Base-by-base conservation (phyloP, 2,113 vertebrate species). In the Petroica traversi region DNA sequence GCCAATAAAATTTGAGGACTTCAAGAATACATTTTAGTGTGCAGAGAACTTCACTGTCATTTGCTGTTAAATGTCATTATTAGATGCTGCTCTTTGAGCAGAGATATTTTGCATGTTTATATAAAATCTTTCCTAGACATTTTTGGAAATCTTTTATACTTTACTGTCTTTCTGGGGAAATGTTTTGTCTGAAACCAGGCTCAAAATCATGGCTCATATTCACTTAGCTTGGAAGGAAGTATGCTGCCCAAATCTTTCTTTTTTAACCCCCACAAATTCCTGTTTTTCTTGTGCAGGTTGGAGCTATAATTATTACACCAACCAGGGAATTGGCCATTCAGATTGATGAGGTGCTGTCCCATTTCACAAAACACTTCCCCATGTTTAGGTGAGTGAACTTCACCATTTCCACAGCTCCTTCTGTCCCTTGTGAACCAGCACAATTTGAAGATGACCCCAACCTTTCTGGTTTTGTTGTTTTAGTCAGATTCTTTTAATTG, bases 401-500 rank as follows among this genome's bases (percentile, higher is more conserved):
- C 3, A 33, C 41, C 16, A 22, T 76, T 43, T 14, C 43, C n/a
- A 4, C 10, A 1, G 19, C 11, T 85, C 49, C 46, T 23, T 5
- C 5, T 38, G n/a, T 28, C 54, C 19, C 29, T 72, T 0, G 0
- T 33, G 28, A 71, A 11, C 12, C 52, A 29, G 14, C 23, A 33
- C 8, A 57, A n/a, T 22, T 13, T 19, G 49, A 45, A 45, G 22
- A 14, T 61, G 18, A 57, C n/a, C 25, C 49, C 16, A 67, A 73
- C 28, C 34, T 83, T 73, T 17, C 20, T 90, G 11, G 11, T 1
- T 76, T 36, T 83, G 4, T 75, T 80, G 12, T 97, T 96, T 49
- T 40, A 99, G 99, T 82, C 99, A 99, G 98, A 99, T 99, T 95
- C 98, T 99, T 71, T 97, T 99, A 86, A 99, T 99, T 2, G 99